Evolutionary conservation across 2,888 invertebrate species (phyloP).

Genomic region (Molanna angustata): DNA sequence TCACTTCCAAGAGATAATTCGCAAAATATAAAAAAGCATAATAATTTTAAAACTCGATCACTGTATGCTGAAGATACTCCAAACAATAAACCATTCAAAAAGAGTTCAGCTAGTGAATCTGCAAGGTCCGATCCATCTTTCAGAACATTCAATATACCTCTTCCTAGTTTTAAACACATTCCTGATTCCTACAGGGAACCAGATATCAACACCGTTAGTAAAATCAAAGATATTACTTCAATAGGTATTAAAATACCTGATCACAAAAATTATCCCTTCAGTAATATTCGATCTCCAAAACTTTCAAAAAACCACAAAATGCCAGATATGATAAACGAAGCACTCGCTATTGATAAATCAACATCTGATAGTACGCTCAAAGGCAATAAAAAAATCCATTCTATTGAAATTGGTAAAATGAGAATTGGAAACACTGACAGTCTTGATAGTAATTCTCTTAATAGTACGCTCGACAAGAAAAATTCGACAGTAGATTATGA

Average conservation of each 20-base stretch:
- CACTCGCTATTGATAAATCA: conserved; percentile 54
- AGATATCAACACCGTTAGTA: conserved; percentile 42
- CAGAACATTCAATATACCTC: conserved; percentile 47
- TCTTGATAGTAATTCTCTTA: background rate
- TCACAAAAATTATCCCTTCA: conserved; percentile 1
- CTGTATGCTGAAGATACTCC: conserved; percentile 32
- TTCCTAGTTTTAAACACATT: conserved; percentile 43
- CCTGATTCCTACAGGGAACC: conserved; percentile 32
- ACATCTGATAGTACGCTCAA: conserved; percentile 4
- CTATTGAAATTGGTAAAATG: background rate
- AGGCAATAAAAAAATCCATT: conserved; percentile 3
- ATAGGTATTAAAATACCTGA: conserved; percentile 35
- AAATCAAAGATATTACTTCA: conserved; percentile 43
- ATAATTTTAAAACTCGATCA: conserved; percentile 42
- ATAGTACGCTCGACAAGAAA: conserved; percentile 33
- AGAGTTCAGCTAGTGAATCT: conserved; percentile 44
- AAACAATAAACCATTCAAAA: conserved; percentile 40
- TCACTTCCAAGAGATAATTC: conserved; percentile 40
- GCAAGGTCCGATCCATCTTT: conserved; percentile 49
- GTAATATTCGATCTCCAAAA: conserved; percentile 5
- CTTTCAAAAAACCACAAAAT: conserved; percentile 38
- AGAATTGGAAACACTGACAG: background rate
- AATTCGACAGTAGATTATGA: conserved; percentile 62
- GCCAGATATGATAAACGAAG: conserved; percentile 67
- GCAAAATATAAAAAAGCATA: conserved; percentile 41